These are phyloP conservation scores for Gorsachius magnificus DNA, from an alignment of 2,797 vertebrate genomes.

Conservation along the genomic window DNA sequence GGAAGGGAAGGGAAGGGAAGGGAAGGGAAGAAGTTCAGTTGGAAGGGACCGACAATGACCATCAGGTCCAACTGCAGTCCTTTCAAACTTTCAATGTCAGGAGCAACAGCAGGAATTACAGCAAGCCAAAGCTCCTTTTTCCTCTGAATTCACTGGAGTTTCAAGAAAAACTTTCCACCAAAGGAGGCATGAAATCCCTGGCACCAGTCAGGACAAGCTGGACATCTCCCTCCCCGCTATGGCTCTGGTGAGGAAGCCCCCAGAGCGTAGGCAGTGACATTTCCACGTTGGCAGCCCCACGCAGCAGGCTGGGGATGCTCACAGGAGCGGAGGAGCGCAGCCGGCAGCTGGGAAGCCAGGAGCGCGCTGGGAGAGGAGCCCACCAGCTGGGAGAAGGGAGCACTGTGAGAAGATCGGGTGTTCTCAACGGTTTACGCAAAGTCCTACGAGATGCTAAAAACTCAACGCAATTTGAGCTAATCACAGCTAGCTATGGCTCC, in stretches of 20 bases:
- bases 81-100: accelerated
- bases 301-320: neutral
- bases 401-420: accelerated
- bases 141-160: neutral
- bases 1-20: neutral
- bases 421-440: neutral
- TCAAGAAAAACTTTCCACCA: neutral
- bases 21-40: neutral
- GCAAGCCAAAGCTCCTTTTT: neutral
- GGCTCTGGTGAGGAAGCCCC: neutral
- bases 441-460: neutral
- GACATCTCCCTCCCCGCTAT: neutral
- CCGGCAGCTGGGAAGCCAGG: neutral
- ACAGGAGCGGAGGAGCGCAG: accelerated
- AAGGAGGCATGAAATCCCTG: neutral
- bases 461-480: neutral
- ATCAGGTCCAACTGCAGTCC: neutral
- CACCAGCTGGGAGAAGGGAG: neutral
- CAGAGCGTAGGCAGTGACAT: neutral
- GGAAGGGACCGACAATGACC: neutral
- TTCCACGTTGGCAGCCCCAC: neutral
- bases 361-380: neutral
- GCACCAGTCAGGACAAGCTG: neutral
- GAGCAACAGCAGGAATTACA: neutral
- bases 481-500: neutral